phyloP scores from a whole-genome alignment of 1,140 invertebrate species.

The Lepidurus apus region DNA sequence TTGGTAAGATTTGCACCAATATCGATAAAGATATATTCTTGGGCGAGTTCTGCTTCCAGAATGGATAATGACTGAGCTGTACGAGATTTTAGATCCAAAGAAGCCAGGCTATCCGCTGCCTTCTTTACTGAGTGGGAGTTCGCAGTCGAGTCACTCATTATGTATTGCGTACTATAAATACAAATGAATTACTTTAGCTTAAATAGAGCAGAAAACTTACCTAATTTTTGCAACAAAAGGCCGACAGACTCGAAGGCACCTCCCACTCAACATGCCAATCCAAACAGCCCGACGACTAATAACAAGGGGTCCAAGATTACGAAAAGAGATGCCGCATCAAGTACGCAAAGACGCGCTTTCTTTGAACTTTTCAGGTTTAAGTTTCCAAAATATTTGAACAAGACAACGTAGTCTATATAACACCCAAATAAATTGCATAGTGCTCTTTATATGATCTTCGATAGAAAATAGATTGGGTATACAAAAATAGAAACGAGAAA shows the following conservation, averaged over 20 bases:
- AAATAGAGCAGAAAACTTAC: slow-evolving; percentile 4
- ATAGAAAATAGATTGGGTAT: too few species aligned
- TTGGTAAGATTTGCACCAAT: slow-evolving; percentile 92
- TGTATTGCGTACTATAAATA: neutral
- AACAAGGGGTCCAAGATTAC: too few species aligned
- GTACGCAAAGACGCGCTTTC: too few species aligned
- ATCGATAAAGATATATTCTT: slow-evolving; percentile 86
- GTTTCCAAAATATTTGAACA: too few species aligned
- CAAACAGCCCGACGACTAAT: neutral
- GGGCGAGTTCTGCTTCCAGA: slow-evolving; percentile 31
- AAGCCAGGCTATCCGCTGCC: neutral
- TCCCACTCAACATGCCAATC: neutral
- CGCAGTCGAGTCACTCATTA: slow-evolving; percentile 11
- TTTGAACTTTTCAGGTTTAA: too few species aligned
- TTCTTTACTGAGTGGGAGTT: neutral
- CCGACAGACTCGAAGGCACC: slow-evolving; percentile 7
- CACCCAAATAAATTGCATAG: too few species aligned
- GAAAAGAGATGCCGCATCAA: too few species aligned
- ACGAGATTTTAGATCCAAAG: slow-evolving; percentile 2
- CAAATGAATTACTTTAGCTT: neutral
- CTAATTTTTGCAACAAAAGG: slow-evolving; percentile 9
- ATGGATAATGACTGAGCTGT: neutral
- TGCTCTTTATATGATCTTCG: too few species aligned
- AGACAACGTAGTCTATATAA: too few species aligned
- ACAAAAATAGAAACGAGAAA: too few species aligned